A percentile compares a stretch with the other conserved stretches of the same genome.
phyloP scores from a whole-genome alignment of 2,113 vertebrate species.

The Desmodus rotundus region DNA sequence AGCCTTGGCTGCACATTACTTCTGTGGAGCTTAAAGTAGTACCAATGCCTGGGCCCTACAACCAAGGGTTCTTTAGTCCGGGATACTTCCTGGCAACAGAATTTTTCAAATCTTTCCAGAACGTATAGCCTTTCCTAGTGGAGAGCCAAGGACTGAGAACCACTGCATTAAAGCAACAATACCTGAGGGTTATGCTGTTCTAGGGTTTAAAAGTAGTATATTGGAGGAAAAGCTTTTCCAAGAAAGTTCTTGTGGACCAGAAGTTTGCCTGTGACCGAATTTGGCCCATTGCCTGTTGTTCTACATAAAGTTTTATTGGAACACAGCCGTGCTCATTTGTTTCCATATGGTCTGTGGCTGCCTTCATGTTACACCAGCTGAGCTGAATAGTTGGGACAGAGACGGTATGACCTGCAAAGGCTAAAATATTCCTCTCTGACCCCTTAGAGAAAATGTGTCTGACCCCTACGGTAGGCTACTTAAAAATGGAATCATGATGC shows the following conservation, averaged over 20 bases:
- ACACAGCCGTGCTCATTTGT: not conserved
- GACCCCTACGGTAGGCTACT: not conserved
- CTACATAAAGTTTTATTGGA: constrained; percentile 27
- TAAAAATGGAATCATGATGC: not conserved
- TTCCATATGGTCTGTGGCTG: not conserved
- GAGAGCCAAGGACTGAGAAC: not conserved
- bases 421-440: not conserved
- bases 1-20: not conserved
- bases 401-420: not conserved
- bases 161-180: not conserved
- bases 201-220: not conserved
- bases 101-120: not conserved
- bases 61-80: not conserved
- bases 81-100: not conserved
- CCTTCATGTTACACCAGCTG: not conserved
- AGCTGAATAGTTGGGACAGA: not conserved
- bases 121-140: not conserved
- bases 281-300: not conserved
- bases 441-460: not conserved
- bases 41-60: not conserved
- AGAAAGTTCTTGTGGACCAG: not conserved
- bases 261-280: not conserved
- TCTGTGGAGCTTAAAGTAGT: not conserved
- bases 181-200: not conserved
- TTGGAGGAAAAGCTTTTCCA: not conserved